A percentile compares a stretch with the other conserved stretches of the same genome.
Conservation (phyloP, 35 echinoderm and acorn worm species). For the Acanthaster planci region DNA sequence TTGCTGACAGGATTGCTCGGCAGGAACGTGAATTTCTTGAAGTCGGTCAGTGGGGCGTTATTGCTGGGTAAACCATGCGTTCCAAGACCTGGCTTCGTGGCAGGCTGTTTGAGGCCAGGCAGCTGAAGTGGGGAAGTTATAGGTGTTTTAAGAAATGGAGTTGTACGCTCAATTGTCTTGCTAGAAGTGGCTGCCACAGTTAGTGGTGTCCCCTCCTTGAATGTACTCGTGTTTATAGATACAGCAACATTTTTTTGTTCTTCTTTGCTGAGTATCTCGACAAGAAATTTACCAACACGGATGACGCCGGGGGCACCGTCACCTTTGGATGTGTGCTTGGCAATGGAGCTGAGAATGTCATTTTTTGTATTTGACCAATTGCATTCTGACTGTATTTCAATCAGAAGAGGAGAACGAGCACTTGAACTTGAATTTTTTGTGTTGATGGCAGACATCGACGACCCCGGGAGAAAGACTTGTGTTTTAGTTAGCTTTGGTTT, state of each 20-base stretch:
- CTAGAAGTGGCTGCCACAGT: too few species aligned
- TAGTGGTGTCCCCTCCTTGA: too few species aligned
- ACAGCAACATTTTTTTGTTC: background rate
- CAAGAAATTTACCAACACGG: slow-evolving; percentile 40
- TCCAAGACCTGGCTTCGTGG: background rate
- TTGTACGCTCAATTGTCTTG: too few species aligned
- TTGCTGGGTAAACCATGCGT: background rate
- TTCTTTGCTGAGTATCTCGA: slow-evolving; percentile 34
- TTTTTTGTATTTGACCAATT: slow-evolving; percentile 26
- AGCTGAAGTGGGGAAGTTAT: too few species aligned
- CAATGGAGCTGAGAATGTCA: slow-evolving; percentile 31
- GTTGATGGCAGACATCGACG: background rate
- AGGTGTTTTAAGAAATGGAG: too few species aligned
- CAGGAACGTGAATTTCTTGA: too few species aligned
- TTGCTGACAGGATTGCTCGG: background rate
- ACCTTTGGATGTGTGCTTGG: slow-evolving; percentile 22
- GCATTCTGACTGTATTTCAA: slow-evolving; percentile 49
- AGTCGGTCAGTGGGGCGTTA: too few species aligned
- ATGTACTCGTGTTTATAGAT: too few species aligned
- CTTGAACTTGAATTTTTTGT: background rate
- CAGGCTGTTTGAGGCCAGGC: too few species aligned
- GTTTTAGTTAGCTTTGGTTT: background rate
- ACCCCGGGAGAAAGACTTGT: background rate
- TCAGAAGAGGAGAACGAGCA: slow-evolving; percentile 30
- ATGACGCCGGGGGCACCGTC: background rate